Base-by-base conservation (phyloP, 2,888 invertebrate species). In the Phyllotreta cruciferae region DNA sequence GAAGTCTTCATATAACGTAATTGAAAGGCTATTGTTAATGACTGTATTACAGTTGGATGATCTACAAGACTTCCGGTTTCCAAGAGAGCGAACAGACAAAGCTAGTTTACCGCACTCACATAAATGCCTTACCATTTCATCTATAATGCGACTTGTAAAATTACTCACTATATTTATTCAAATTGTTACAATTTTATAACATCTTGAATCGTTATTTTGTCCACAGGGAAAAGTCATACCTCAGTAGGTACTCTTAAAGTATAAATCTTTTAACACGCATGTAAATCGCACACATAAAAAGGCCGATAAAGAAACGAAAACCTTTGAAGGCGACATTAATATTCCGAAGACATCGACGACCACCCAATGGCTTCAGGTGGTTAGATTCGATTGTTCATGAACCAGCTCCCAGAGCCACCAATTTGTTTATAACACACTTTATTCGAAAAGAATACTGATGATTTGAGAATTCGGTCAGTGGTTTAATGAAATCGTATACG, bases 21-120 rank as follows among this genome's bases (percentile, higher is more conserved):
- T 53, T 54, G 58, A 53, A 44, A 63, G 47, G 63, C 58, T 39
- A 45, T 45, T 57, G 58, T 44, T 47, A 42, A 70, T 69, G 68
- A 66, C 66, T 66, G 67, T 67, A 73, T 70, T 70, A 72, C 73
- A 74, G 72, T 73, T 74, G 74, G 74, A 68, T 74, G 73, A 71
- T 72, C 73, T 61, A 64, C 57, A 68, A 70, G 69, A 69, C 70
- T 74, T 74, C 74, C 74, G 70, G 73, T 74, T 74, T 74, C 71
- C 74, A 70, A 70, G 69, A 74, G 68, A 74, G 68, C 69, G 73
- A 69, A 66, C 71, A 71, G 71, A 72, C 72, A 69, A 24, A 73
- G 73, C 70, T 71, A 73, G 71, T 73, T 73, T 73, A 70, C 69
- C 69, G 66, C 65, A 71, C 68, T 70, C 70, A 70, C 68, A 71